A percentile compares a stretch with the other conserved stretches of the same genome.
phyloP scores from a whole-genome alignment of 2,797 vertebrate genomes.

The Ciconia nigra region DNA sequence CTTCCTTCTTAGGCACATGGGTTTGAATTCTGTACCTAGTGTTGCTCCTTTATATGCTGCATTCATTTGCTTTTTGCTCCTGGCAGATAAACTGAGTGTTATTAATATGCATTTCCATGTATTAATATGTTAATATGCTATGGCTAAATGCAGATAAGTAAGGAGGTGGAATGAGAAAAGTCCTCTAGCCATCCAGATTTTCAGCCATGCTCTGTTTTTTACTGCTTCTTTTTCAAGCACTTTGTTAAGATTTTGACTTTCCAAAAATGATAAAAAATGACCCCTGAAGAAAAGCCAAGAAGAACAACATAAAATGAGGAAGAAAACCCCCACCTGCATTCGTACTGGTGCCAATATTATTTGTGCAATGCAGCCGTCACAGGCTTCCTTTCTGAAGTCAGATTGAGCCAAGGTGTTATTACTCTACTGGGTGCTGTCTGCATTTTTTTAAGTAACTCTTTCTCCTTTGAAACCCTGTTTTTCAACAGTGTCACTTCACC shows the following conservation, averaged over 20 bases:
- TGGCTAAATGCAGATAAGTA: conserved; percentile 37
- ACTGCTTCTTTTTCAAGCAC: not conserved
- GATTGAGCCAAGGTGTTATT: not conserved
- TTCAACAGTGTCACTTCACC: not conserved
- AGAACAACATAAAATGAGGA: not conserved
- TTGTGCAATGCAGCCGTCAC: not conserved
- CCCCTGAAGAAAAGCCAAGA: not conserved
- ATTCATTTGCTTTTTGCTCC: conserved; percentile 43
- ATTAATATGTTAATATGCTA: conserved; percentile 38
- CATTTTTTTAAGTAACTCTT: not conserved
- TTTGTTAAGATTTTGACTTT: not conserved
- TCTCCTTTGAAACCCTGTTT: not conserved
- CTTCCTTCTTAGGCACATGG: not conserved
- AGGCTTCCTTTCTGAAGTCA: not conserved
- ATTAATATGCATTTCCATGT: conserved; percentile 10
- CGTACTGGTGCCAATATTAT: not conserved
- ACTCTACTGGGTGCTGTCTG: not conserved
- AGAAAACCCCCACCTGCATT: not conserved
- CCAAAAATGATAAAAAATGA: not conserved
- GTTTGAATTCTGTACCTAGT: not conserved
- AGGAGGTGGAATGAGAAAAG: not conserved
- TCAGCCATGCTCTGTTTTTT: not conserved
- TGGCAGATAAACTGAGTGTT: not conserved
- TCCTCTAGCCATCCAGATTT: not conserved
- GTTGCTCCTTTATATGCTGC: not conserved